phyloP scores from a whole-genome alignment of 2,113 vertebrate species.

The Gorsachius goisagi region DNA sequence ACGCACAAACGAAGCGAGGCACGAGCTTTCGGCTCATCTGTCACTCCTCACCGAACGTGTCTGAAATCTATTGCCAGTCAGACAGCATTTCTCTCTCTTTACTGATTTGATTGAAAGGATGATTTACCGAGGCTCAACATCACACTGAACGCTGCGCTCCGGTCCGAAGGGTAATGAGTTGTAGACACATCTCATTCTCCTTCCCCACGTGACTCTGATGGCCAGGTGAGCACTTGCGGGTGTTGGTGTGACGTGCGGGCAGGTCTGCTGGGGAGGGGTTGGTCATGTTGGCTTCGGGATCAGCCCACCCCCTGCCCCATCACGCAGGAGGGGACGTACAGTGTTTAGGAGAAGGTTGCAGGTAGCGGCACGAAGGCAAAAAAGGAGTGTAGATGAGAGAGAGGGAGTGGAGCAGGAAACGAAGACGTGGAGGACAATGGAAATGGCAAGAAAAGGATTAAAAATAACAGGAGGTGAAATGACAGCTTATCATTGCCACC shows the following conservation, averaged over 20 bases:
- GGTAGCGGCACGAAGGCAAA: not conserved
- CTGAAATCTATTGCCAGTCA: conserved; percentile 44
- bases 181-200: conserved; percentile 23
- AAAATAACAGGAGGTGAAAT: conserved; percentile 35
- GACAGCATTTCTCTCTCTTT: conserved; percentile 16
- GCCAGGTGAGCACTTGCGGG: not conserved
- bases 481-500: conserved; percentile 39
- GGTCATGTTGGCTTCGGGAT: not conserved
- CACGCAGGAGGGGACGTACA: not conserved
- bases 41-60: conserved; percentile 14
- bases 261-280: not conserved
- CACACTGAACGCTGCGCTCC: not conserved
- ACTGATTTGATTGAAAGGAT: conserved; percentile 53
- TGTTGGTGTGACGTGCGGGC: not conserved
- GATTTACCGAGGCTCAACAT: not conserved
- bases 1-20: not conserved
- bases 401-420: not conserved
- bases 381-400: not conserved
- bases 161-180: conserved; percentile 11
- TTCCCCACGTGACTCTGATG: not conserved
- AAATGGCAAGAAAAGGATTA: not conserved
- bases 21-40: not conserved
- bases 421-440: not conserved
- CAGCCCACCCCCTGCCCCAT: not conserved
- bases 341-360: not conserved